Conservation (phyloP, 2,888 invertebrate genomes). For the Thymelicus sylvestris region DNA sequence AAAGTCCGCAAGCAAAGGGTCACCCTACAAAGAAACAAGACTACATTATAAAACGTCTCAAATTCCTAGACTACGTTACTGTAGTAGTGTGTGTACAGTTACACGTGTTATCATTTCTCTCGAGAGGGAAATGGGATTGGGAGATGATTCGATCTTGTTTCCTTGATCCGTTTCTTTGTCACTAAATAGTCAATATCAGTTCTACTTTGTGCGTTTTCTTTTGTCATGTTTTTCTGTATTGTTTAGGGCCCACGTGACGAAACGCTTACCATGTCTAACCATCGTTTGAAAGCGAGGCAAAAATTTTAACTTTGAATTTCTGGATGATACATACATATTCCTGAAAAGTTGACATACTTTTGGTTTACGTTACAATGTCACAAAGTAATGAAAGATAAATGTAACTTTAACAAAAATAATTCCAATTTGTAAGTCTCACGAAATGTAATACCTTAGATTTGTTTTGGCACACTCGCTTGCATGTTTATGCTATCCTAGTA, state of each 20-base stretch:
- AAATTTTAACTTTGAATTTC: no score
- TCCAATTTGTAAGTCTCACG: neutral
- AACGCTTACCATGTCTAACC: no score
- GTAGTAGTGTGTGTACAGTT: neutral
- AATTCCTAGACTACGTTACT: conserved; percentile 8
- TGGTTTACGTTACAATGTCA: no score
- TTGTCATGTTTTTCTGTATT: neutral
- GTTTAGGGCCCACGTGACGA: no score
- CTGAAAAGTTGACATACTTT: no score
- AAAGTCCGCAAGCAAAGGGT: conserved; percentile 1
- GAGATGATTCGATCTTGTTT: conserved; percentile 26
- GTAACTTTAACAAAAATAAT: neutral
- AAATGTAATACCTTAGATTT: no score
- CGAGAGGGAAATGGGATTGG: conserved; percentile 20
- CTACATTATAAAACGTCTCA: conserved; percentile 5
- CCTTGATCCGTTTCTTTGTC: conserved; percentile 13
- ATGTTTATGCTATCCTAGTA: no score
- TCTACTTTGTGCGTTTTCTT: neutral
- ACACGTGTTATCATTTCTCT: conserved; percentile 16
- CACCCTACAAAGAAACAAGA: conserved; percentile 1
- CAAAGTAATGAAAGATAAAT: no score
- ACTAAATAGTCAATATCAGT: neutral
- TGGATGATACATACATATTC: no score
- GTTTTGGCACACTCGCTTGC: no score
- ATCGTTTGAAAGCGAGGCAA: no score